Conservation (phyloP, 2,797 vertebrate species). For the Argentina silus region DNA sequence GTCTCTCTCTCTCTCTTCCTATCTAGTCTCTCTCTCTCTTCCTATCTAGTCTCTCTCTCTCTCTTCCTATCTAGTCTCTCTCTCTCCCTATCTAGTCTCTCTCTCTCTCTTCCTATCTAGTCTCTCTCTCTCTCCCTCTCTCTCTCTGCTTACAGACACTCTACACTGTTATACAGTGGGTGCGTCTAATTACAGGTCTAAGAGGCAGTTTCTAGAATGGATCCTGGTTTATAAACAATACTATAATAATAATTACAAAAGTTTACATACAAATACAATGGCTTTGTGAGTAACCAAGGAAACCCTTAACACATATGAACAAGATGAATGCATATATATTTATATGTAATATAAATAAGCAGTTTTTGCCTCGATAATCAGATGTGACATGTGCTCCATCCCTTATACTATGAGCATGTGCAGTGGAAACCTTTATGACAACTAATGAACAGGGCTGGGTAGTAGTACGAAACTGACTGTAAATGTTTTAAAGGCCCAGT, state of each 20-base stretch:
- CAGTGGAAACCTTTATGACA: not conserved
- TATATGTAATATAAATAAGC: not conserved
- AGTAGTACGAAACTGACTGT: not conserved
- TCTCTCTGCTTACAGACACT: slow-evolving; percentile 35
- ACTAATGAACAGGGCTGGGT: not conserved
- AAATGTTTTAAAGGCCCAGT: slow-evolving; percentile 9
- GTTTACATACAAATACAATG: not conserved
- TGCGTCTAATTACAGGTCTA: slow-evolving; percentile 61
- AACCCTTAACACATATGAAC: not conserved
- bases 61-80: no score
- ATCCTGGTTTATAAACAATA: not conserved
- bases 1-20: slow-evolving; percentile 6
- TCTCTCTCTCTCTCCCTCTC: slow-evolving; percentile 35
- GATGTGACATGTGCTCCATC: not conserved
- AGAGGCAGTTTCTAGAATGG: not conserved
- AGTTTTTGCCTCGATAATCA: not conserved
- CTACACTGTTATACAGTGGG: slow-evolving; percentile 11
- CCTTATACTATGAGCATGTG: not conserved
- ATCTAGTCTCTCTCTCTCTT: slow-evolving; percentile 27
- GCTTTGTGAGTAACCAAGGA: not conserved
- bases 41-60: not conserved
- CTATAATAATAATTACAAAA: no score
- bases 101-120: slow-evolving; percentile 2
- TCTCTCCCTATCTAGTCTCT: not conserved
- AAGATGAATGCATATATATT: not conserved